A percentile compares a stretch with the other conserved stretches of the same genome.
These are phyloP conservation scores for Apamea epomidion DNA, from an alignment of 2,888 invertebrate genomes.

Conservation along the genomic window DNA sequence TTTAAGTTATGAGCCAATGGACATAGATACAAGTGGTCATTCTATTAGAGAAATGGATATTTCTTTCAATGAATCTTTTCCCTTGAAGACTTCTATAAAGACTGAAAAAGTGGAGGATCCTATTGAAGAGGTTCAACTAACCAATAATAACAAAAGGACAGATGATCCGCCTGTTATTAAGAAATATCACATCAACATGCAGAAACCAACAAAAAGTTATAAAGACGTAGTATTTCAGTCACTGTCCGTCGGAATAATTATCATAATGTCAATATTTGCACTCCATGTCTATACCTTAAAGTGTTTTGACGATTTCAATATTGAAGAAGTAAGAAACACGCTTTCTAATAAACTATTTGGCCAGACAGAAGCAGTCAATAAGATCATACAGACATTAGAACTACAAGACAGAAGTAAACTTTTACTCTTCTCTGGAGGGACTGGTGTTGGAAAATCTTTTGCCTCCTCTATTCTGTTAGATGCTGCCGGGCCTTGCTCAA, in stretches of 20 bases:
- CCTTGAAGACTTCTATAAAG: constrained; percentile 30
- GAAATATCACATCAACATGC: constrained; percentile 73
- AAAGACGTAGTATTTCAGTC: constrained; percentile 55
- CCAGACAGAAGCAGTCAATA: constrained; percentile 76
- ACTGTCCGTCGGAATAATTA: constrained; percentile 58
- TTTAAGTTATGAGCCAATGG: constrained; percentile 84
- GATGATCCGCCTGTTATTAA: constrained; percentile 65
- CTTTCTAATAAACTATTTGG: constrained; percentile 79
- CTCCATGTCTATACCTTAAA: constrained; percentile 73
- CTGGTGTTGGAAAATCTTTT: constrained; percentile 87
- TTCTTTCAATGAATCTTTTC: constrained; percentile 71
- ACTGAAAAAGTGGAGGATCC: constrained; percentile 14
- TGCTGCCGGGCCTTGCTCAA: constrained; percentile 75
- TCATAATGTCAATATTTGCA: constrained; percentile 71
- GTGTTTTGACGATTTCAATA: constrained; percentile 76
- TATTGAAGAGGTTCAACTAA: constrained; percentile 8
- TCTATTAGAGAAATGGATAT: constrained; percentile 81
- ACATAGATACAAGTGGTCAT: constrained; percentile 82
- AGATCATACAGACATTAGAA: constrained; percentile 75
- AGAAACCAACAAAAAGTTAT: constrained; percentile 56
- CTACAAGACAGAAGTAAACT: constrained; percentile 75
- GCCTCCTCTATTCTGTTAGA: constrained; percentile 80
- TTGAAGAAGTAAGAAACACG: constrained; percentile 67
- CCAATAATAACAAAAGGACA: constrained; percentile 3
- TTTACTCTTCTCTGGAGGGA: constrained; percentile 84